A percentile compares a stretch with the other conserved stretches of the same genome.
phyloP scores from a whole-genome alignment of 2,888 invertebrate species.

The Diogma glabrata region DNA sequence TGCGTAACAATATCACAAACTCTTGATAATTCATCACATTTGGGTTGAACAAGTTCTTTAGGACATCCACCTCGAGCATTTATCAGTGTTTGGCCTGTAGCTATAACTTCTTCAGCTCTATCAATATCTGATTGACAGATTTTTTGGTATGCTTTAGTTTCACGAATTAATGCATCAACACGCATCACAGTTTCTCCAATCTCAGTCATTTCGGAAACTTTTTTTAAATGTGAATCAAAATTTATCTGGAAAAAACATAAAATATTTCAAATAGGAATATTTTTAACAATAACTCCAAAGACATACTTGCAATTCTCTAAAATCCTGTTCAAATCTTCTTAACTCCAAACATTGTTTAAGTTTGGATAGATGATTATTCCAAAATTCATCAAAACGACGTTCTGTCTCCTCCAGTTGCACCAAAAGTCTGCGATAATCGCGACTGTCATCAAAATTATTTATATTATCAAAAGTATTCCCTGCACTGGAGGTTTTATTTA shows the following conservation, averaged over 20 bases:
- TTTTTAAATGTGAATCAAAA: slow-evolving; percentile 68
- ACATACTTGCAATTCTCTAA: slow-evolving; percentile 72
- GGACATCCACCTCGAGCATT: slow-evolving; percentile 74
- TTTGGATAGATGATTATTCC: slow-evolving; percentile 83
- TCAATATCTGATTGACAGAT: slow-evolving; percentile 71
- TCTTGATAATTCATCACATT: slow-evolving; percentile 84
- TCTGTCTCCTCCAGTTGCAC: slow-evolving; percentile 92
- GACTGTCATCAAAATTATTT: slow-evolving; percentile 36
- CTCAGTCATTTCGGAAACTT: slow-evolving; percentile 73
- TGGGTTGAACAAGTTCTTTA: slow-evolving; percentile 85
- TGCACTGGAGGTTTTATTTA: slow-evolving; percentile 34
- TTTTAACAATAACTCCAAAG: neutral
- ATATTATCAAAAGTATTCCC: slow-evolving; percentile 30
- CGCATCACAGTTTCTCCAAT: slow-evolving; percentile 76
- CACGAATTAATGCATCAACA: slow-evolving; percentile 66
- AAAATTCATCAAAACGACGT: slow-evolving; percentile 86
- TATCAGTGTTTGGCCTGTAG: slow-evolving; percentile 66
- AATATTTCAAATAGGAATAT: neutral
- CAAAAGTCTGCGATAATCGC: slow-evolving; percentile 56
- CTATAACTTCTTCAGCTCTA: slow-evolving; percentile 69
- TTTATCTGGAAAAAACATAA: slow-evolving; percentile 43
- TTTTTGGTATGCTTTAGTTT: slow-evolving; percentile 67
- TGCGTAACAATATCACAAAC: slow-evolving; percentile 74
- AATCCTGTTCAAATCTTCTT: slow-evolving; percentile 88
- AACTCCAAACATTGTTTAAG: slow-evolving; percentile 82